Conservation (phyloP, 2,888 invertebrate species). For the Drosophila greeni region DNA sequence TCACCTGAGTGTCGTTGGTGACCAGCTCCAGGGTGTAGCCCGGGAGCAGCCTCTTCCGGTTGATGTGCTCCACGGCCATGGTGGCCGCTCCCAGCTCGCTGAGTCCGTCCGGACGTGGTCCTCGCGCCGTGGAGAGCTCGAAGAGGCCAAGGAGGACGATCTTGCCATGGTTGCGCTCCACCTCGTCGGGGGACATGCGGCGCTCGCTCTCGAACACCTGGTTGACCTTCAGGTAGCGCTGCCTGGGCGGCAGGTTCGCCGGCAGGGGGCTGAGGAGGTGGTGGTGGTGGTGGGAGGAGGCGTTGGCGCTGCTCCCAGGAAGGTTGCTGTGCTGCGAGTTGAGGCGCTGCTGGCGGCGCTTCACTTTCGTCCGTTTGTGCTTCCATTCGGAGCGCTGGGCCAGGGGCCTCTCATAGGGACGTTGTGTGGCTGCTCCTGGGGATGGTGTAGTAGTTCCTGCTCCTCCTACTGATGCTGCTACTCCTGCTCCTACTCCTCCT, state of each 20-base stretch:
- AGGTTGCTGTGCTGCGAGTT: slow-evolving; percentile 63
- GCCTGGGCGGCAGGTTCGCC: slow-evolving; percentile 65
- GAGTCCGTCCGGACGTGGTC: slow-evolving; percentile 84
- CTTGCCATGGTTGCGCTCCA: slow-evolving; percentile 78
- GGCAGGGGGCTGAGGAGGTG: slow-evolving; percentile 9
- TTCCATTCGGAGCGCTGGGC: slow-evolving; percentile 55
- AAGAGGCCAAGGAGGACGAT: slow-evolving; percentile 88
- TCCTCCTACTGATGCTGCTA: not conserved
- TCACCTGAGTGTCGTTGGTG: slow-evolving; percentile 92
- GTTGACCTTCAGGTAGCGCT: slow-evolving; percentile 76
- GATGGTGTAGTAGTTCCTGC: not conserved
- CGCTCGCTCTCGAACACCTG: slow-evolving; percentile 79
- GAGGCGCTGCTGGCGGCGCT: slow-evolving; percentile 62
- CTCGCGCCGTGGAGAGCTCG: slow-evolving; percentile 85
- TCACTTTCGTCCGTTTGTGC: slow-evolving; percentile 69
- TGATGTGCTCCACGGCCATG: slow-evolving; percentile 89
- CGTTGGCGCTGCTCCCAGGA: slow-evolving; percentile 43
- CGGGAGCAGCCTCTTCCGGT: slow-evolving; percentile 83
- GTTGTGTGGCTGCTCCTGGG: not conserved
- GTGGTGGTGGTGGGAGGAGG: slow-evolving; percentile 15
- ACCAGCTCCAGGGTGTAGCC: slow-evolving; percentile 87
- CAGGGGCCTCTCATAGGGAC: slow-evolving; percentile 5
- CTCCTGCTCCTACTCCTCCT: not conserved
- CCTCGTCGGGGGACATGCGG: slow-evolving; percentile 68
- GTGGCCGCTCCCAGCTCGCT: slow-evolving; percentile 88